Conservation (phyloP, 2,797 vertebrate species). For the Enteromius mattozi region DNA sequence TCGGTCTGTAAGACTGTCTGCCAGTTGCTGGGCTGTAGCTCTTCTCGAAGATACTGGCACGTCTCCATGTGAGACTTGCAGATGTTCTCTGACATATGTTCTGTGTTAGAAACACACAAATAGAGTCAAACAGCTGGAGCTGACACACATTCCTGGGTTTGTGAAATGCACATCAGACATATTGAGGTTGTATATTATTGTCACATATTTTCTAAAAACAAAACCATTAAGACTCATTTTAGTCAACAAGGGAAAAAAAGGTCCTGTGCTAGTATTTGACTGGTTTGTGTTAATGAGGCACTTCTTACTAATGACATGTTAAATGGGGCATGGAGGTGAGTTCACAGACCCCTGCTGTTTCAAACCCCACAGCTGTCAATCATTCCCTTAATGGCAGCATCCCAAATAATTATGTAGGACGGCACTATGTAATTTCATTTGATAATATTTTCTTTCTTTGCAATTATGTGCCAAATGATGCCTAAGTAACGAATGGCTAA, state of each 20-base stretch:
- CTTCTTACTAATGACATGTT: constrained; percentile 72
- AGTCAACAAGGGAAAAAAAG: constrained; percentile 23
- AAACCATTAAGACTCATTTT: constrained; percentile 19
- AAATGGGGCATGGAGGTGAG: constrained; percentile 73
- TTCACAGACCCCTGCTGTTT: constrained; percentile 71
- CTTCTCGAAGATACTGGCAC: constrained; percentile 92
- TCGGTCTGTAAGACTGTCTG: constrained; percentile 89
- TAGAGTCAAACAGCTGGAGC: constrained; percentile 42
- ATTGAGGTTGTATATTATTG: constrained; percentile 9
- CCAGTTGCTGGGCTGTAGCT: constrained; percentile 91
- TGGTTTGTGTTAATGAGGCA: constrained; percentile 71
- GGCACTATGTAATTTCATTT: constrained; percentile 12
- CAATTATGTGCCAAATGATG: constrained; percentile 25
- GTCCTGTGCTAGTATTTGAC: constrained; percentile 62
- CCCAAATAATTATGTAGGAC: constrained; percentile 14
- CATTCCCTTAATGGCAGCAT: constrained; percentile 24
- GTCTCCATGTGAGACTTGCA: constrained; percentile 94
- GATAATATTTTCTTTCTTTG: constrained; percentile 36
- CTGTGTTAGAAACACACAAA: constrained; percentile 68
- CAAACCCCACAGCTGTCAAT: constrained; percentile 64
- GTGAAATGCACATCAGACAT: constrained; percentile 13
- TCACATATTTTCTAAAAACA: constrained; percentile 25
- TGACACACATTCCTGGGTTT: constrained; percentile 20
- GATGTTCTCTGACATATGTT: constrained; percentile 90
- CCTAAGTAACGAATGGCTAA: constrained; percentile 8